Evolutionary conservation across 2,113 vertebrate genomes (phyloP).

Genomic region (Ochotona curzoniae): DNA sequence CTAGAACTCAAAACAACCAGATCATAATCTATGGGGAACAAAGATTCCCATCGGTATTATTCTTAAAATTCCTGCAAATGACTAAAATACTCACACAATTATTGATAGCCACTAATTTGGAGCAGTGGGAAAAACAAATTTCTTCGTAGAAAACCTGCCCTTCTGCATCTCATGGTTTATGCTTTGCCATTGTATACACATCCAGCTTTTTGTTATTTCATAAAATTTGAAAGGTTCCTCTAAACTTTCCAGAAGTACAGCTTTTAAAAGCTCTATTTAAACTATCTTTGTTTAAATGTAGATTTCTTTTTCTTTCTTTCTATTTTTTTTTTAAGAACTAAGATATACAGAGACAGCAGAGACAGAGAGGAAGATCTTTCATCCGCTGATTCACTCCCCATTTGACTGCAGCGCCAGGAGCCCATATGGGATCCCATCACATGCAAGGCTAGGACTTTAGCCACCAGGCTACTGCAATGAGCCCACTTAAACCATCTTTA

Average conservation of each 20-base stretch:
- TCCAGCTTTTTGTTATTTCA: background rate
- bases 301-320: too few relatives aligned
- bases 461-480: too few relatives aligned
- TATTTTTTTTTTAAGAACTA: too few relatives aligned
- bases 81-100: background rate
- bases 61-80: slow-evolving; percentile 19
- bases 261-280: slow-evolving; percentile 12
- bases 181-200: background rate
- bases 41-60: background rate
- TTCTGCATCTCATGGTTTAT: background rate
- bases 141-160: background rate
- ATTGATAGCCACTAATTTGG: background rate
- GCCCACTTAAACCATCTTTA: background rate
- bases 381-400: too few relatives aligned
- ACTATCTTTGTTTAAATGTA: too few relatives aligned
- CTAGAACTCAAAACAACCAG: background rate
- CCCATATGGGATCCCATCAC: too few relatives aligned
- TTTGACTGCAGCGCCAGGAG: too few relatives aligned
- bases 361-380: too few relatives aligned
- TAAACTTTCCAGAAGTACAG: background rate
- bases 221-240: background rate
- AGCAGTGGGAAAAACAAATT: background rate
- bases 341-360: too few relatives aligned
- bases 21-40: background rate
- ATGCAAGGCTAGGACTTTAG: too few relatives aligned